phyloP scores from a whole-genome alignment of 2,888 invertebrate species.

The Leptopilina drosophilae region DNA sequence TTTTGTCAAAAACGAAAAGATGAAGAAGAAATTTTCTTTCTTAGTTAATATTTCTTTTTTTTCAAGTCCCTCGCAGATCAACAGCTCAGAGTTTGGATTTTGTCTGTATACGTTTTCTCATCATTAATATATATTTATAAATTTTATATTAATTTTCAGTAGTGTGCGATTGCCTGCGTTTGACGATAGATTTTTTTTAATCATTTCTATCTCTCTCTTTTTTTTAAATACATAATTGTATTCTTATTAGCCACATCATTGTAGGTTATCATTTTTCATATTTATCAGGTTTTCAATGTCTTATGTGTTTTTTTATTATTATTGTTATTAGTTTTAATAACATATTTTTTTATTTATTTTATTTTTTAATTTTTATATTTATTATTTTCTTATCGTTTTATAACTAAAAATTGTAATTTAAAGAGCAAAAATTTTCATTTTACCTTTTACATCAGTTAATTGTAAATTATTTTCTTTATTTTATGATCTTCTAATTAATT shows the following conservation, averaged over 20 bases:
- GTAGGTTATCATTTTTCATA: background rate
- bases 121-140: constrained; percentile 44
- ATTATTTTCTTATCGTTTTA: background rate
- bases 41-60: background rate
- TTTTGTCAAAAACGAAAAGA: background rate
- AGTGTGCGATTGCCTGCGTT: constrained; percentile 70
- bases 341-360: too few species aligned
- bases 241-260: too few species aligned
- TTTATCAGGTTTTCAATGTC: background rate
- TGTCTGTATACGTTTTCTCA: constrained; percentile 48
- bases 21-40: background rate
- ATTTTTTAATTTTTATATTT: too few species aligned
- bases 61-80: constrained; percentile 33
- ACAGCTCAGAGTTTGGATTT: constrained; percentile 36
- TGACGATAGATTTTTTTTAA: too few species aligned
- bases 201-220: background rate
- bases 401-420: too few species aligned
- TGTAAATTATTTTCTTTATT: too few species aligned
- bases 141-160: constrained; percentile 58
- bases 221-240: background rate
- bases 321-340: background rate
- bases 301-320: constrained; percentile 19
- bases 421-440: too few species aligned
- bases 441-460: too few species aligned
- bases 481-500: too few species aligned